Percentiles rank a stretch among this genome's conserved stretches.
Evolutionary conservation across 2,113 vertebrate genomes (phyloP).

Genomic region (Castor canadensis): DNA sequence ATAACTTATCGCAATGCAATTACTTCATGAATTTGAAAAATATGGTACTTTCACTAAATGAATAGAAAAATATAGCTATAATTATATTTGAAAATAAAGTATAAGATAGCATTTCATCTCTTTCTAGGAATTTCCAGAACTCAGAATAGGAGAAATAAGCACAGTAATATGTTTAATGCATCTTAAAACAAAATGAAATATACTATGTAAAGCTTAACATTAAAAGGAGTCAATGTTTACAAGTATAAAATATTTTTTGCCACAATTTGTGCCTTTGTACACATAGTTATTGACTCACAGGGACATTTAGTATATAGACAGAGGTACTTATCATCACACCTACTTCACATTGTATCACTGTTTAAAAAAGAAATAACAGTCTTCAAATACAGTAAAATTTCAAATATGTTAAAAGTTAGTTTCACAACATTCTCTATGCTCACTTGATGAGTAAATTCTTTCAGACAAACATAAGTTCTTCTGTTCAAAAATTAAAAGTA

Average conservation of each 20-base stretch:
- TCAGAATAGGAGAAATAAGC: neutral
- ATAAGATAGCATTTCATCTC: neutral
- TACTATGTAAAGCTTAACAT: neutral
- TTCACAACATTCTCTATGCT: neutral
- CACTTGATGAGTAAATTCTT: neutral
- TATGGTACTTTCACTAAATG: neutral
- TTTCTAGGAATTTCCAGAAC: neutral
- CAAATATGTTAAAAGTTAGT: neutral
- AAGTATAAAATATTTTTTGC: neutral
- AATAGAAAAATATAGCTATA: neutral
- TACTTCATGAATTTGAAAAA: neutral
- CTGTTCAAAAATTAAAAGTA: neutral
- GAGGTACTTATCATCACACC: neutral
- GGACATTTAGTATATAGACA: too few relatives aligned
- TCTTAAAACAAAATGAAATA: neutral
- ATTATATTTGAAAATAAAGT: constrained; percentile 1
- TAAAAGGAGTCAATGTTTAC: neutral
- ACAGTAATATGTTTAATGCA: neutral
- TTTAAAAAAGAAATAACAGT: neutral
- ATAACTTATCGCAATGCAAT: neutral
- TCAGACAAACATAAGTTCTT: neutral
- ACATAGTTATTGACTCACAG: neutral
- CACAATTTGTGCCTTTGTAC: neutral
- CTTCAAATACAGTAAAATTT: neutral
- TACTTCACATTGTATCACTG: neutral